phyloP scores from a whole-genome alignment of 2,888 invertebrate species.

The Hecatera dysodea region DNA sequence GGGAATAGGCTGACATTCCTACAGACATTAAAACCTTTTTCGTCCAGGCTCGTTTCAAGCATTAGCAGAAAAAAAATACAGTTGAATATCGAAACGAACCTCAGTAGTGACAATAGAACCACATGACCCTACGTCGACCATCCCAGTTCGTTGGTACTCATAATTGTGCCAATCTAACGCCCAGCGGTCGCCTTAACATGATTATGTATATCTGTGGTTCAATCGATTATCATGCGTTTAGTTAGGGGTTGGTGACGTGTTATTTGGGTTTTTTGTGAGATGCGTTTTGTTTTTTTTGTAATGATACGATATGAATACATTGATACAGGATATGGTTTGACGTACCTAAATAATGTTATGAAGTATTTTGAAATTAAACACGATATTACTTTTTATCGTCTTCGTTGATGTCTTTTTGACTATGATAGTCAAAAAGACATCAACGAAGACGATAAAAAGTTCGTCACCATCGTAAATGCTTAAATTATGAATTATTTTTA shows the following conservation, averaged over 20 bases:
- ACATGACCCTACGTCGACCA: constrained; percentile 22
- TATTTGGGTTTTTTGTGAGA: constrained; percentile 21
- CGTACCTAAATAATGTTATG: background rate
- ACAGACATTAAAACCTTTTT: background rate
- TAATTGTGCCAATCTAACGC: constrained; percentile 84
- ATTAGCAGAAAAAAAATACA: constrained; percentile 27
- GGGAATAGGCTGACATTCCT: background rate
- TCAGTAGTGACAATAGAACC: constrained; percentile 38
- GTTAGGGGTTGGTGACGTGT: constrained; percentile 37
- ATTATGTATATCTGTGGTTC: constrained; percentile 64
- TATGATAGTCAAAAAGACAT: no score
- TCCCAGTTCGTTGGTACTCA: constrained; percentile 47
- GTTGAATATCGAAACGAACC: constrained; percentile 29
- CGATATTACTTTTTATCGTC: background rate
- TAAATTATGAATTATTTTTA: no score
- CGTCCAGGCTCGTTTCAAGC: background rate
- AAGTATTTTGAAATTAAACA: background rate
- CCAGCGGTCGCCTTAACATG: constrained; percentile 71
- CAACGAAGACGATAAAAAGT: no score
- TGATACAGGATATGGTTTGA: background rate
- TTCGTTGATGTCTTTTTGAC: no score
- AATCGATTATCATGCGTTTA: constrained; percentile 45
- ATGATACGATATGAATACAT: background rate
- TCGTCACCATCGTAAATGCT: no score
- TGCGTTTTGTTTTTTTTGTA: constrained; percentile 7